phyloP scores from a whole-genome alignment of 2,113 vertebrate species.

The Sylvilagus bachmani region DNA sequence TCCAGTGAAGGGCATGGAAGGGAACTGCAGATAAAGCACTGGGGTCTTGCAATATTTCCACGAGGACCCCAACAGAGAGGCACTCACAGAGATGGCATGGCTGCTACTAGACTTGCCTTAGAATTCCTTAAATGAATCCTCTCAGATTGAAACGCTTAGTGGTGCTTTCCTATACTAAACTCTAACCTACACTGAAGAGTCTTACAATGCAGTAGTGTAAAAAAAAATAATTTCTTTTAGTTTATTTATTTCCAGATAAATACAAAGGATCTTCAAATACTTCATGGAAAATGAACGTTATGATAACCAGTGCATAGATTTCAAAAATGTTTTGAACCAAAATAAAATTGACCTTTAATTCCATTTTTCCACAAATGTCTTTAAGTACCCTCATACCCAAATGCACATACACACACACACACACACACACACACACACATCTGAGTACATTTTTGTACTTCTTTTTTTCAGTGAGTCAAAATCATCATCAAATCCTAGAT shows the following conservation, averaged over 20 bases:
- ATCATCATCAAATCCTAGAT: neutral
- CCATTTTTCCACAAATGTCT: too few relatives aligned
- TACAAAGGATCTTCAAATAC: too few relatives aligned
- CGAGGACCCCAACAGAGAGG: neutral
- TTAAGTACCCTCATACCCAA: too few relatives aligned
- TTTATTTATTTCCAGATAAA: neutral
- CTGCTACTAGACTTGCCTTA: constrained; percentile 11
- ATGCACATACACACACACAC: too few relatives aligned
- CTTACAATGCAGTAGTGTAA: neutral
- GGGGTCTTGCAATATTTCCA: neutral
- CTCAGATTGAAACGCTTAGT: constrained; percentile 11
- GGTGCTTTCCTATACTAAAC: constrained; percentile 17
- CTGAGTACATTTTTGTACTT: neutral
- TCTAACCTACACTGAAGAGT: neutral
- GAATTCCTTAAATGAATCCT: constrained; percentile 36
- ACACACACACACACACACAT: too few relatives aligned
- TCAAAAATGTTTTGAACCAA: too few relatives aligned
- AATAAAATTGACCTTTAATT: too few relatives aligned
- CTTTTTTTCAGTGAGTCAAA: constrained; percentile 22
- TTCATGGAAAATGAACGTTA: too few relatives aligned
- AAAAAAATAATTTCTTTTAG: constrained; percentile 8
- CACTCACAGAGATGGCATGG: neutral
- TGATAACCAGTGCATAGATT: too few relatives aligned
- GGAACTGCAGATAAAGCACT: neutral
- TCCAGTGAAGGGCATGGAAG: neutral